Conservation (phyloP, 2,797 vertebrate genomes). For the Anniella stebbinsi region DNA sequence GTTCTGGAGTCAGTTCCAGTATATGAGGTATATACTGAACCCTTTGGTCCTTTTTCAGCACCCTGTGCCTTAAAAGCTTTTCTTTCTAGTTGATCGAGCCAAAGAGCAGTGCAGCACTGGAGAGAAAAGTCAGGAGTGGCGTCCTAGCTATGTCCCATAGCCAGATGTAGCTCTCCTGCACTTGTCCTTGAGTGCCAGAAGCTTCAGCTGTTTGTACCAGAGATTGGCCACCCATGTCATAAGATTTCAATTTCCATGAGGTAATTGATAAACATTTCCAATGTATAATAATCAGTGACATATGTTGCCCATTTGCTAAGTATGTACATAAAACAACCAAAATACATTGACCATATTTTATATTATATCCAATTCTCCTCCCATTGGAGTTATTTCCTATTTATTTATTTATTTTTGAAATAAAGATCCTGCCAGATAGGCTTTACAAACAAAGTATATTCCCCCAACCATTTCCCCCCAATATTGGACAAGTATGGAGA, state of each 20-base stretch:
- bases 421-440: neutral
- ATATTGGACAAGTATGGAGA: constrained; percentile 18
- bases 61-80: too few species aligned
- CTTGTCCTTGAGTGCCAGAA: neutral
- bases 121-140: neutral
- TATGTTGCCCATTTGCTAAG: neutral
- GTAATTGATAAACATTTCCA: constrained; percentile 10
- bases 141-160: neutral
- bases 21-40: neutral
- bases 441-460: neutral
- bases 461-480: neutral
- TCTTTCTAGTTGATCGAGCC: neutral
- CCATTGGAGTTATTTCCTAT: constrained; percentile 4
- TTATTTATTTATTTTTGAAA: neutral
- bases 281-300: neutral
- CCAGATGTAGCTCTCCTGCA: neutral
- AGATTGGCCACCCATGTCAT: neutral
- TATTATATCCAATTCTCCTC: neutral
- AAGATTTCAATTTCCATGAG: neutral
- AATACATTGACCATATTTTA: neutral
- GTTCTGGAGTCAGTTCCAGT: neutral
- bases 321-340: neutral
- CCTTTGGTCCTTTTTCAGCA: neutral
- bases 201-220: neutral
- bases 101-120: neutral